phyloP scores from a whole-genome alignment of 2,113 vertebrate genomes.

The Atherinomorus stipes region DNA sequence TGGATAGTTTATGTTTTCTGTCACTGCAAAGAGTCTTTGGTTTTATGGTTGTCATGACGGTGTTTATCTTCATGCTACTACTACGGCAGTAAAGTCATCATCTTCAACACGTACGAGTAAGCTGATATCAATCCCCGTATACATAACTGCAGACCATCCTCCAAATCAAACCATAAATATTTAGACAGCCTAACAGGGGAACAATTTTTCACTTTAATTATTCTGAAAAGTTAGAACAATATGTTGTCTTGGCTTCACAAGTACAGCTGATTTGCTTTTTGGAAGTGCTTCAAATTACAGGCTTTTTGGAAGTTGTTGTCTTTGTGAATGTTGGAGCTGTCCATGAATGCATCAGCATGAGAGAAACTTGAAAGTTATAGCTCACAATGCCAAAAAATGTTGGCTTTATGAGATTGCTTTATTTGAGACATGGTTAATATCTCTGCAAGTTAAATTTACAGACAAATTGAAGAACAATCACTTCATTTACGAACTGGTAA shows the following conservation, averaged over 20 bases:
- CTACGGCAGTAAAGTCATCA: neutral
- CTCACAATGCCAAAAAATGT: no score
- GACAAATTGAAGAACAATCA: no score
- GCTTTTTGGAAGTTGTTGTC: no score
- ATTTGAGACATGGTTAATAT: neutral
- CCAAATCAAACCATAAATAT: neutral
- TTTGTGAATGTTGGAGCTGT: neutral
- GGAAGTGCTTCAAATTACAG: no score
- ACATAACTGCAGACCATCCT: neutral
- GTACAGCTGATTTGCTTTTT: no score
- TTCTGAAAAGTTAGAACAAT: no score
- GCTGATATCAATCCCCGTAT: neutral
- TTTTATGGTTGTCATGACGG: neutral
- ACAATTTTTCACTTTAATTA: neutral
- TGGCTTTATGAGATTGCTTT: conserved; percentile 9
- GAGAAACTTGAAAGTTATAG: neutral
- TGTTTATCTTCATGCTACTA: neutral
- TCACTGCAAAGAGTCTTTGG: neutral
- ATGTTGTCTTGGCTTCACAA: no score
- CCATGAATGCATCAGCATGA: neutral
- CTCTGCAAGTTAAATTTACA: conserved; percentile 26
- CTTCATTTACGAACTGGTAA: no score
- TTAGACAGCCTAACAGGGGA: conserved; percentile 5
- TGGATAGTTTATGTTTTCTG: conserved; percentile 6
- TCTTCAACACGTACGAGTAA: no score